These are phyloP conservation scores for Xyrauchen texanus DNA, from an alignment of 2,113 vertebrate genomes.

Conservation along the genomic window DNA sequence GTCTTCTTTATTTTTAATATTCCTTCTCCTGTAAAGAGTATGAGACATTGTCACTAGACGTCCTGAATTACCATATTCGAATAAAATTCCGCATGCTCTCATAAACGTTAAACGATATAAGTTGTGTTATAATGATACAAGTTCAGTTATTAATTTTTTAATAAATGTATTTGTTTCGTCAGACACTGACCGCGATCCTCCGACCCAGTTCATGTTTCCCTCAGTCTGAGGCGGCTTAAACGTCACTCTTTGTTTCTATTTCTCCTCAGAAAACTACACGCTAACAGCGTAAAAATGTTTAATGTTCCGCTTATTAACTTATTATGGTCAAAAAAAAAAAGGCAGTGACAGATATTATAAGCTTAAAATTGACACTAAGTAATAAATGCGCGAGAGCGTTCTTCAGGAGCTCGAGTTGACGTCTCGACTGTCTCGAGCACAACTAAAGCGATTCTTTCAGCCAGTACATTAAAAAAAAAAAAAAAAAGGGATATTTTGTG, in stretches of 20 bases:
- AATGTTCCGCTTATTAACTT: too few species aligned
- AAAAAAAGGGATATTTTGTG: too few species aligned
- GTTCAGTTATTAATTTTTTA: neutral
- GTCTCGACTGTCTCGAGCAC: too few species aligned
- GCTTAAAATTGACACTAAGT: too few species aligned
- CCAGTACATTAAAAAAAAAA: too few species aligned
- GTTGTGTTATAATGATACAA: neutral
- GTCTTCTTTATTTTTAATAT: constrained; percentile 79
- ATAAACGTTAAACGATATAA: too few species aligned
- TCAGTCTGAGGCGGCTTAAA: neutral
- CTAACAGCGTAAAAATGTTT: neutral
- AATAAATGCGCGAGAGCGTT: too few species aligned
- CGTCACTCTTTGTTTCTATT: neutral
- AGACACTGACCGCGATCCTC: constrained; percentile 80
- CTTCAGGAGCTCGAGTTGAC: too few species aligned
- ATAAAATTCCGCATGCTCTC: too few species aligned
- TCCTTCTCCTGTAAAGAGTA: constrained; percentile 74
- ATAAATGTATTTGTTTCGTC: neutral
- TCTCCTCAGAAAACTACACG: neutral
- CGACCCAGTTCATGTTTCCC: constrained; percentile 85
- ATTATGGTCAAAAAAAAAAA: too few species aligned
- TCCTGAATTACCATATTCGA: neutral
- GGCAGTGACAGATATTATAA: neutral
- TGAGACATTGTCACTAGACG: neutral
- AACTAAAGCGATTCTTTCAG: too few species aligned